A percentile compares a stretch with the other conserved stretches of the same genome.
Conservation (phyloP, 2,113 vertebrate species). For the Serinus canaria region DNA sequence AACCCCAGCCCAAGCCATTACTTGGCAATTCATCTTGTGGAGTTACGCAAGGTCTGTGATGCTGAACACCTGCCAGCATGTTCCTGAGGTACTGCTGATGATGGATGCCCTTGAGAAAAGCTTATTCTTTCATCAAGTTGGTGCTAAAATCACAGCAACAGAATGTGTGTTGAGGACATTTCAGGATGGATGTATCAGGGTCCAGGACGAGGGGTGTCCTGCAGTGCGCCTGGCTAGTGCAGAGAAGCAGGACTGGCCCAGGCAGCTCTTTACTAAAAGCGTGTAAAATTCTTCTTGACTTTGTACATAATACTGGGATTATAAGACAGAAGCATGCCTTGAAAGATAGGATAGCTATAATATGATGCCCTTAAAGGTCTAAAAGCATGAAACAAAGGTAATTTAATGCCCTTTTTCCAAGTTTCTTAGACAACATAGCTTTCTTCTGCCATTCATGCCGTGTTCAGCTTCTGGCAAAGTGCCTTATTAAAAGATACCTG, state of each 20-base stretch:
- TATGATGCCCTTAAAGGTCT: background rate
- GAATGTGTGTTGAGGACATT: background rate
- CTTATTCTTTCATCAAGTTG: background rate
- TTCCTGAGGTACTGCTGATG: background rate
- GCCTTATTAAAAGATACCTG: background rate
- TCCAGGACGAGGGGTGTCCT: background rate
- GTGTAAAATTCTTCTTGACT: background rate
- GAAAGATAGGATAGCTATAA: background rate
- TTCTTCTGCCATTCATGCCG: background rate
- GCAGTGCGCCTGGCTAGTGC: background rate
- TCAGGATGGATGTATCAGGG: background rate
- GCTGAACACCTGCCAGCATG: background rate
- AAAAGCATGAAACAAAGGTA: background rate
- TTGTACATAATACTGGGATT: background rate
- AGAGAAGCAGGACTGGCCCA: background rate
- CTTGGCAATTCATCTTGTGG: background rate
- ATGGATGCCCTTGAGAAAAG: background rate
- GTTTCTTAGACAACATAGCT: background rate
- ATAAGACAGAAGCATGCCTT: background rate
- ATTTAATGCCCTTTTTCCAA: background rate
- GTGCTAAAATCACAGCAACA: background rate
- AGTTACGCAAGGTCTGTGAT: background rate
- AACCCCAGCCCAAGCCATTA: background rate
- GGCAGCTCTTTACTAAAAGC: background rate
- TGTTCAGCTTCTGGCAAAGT: background rate